Percentiles rank a stretch among this genome's conserved stretches.
Evolutionary conservation across 1,140 invertebrate genomes (phyloP).

Genomic region (Orius insidiosus): DNA sequence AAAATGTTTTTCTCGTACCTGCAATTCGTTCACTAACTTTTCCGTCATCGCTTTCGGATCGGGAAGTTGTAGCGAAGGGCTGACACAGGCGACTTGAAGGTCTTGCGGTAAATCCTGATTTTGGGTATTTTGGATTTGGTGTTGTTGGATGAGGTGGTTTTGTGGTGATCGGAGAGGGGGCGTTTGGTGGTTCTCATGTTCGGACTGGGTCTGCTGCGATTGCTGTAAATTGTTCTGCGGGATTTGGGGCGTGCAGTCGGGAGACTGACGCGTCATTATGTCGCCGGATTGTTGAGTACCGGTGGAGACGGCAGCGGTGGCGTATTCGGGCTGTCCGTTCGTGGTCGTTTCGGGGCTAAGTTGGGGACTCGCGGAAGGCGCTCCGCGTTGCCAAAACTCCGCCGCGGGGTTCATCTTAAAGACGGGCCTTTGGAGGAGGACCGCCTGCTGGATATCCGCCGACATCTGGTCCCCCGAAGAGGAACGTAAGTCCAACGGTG

Average conservation of each 20-base stretch:
- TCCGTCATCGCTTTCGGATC: constrained; percentile 23
- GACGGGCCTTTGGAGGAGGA: constrained; percentile 23
- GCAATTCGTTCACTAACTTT: constrained; percentile 23
- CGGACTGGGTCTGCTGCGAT: background rate
- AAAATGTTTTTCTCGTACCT: no score
- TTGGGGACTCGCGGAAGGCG: constrained; percentile 14
- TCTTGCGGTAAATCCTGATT: constrained; percentile 14
- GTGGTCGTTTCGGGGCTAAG: constrained; percentile 11
- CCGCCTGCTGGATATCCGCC: constrained; percentile 21
- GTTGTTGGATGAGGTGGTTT: constrained; percentile 7
- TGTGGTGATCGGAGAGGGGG: constrained; percentile 14
- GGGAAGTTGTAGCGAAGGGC: constrained; percentile 14
- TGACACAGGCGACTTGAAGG: constrained; percentile 14
- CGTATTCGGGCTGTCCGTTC: constrained; percentile 4
- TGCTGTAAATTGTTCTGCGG: background rate
- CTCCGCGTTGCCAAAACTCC: constrained; percentile 22
- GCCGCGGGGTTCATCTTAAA: constrained; percentile 24
- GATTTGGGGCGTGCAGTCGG: background rate
- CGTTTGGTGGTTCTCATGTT: constrained; percentile 1
- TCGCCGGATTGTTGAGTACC: constrained; percentile 8
- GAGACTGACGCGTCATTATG: background rate
- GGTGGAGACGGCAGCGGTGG: constrained; percentile 6
- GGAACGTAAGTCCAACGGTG: constrained; percentile 22
- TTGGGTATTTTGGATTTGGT: constrained; percentile 4
- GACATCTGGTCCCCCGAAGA: constrained; percentile 20